Conservation (phyloP, 1,140 invertebrate species). For the Scaptodrosophila lebanonensis region DNA sequence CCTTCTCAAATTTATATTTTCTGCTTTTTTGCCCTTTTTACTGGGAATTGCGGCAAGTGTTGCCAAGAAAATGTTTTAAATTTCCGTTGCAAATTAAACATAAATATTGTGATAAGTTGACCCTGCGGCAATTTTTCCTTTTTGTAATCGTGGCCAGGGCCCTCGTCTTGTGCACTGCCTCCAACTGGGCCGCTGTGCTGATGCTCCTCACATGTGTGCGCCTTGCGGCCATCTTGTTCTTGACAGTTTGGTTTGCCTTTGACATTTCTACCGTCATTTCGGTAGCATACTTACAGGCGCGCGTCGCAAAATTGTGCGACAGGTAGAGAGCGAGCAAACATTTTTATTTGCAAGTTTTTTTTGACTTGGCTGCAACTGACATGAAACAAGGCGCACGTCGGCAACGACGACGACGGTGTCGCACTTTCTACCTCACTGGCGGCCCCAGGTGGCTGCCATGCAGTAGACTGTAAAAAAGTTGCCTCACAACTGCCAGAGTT, state of each 20-base stretch:
- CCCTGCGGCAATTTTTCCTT: too few relatives aligned
- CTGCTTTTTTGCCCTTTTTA: conserved; percentile 1
- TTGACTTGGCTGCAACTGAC: conserved; percentile 33
- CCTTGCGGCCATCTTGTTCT: conserved; percentile 14
- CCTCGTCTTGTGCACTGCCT: too few relatives aligned
- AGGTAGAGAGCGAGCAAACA: conserved; percentile 14
- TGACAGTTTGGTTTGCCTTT: conserved; percentile 18
- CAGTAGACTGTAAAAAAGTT: too few relatives aligned
- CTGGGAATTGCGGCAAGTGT: conserved; percentile 39
- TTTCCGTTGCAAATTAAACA: conserved; percentile 57
- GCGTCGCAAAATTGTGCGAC: background rate
- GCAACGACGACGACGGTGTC: conserved; percentile 23
- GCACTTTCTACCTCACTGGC: too few relatives aligned
- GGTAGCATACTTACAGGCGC: conserved; percentile 20
- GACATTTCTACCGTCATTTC: conserved; percentile 41
- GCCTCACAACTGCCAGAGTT: conserved; percentile 29
- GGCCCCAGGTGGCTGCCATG: too few relatives aligned
- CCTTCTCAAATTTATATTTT: conserved; percentile 4
- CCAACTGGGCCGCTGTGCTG: too few relatives aligned
- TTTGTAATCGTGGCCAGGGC: too few relatives aligned
- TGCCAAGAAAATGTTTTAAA: conserved; percentile 46
- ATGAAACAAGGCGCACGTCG: conserved; percentile 43
- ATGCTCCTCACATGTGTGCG: conserved; percentile 18
- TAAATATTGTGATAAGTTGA: conserved; percentile 45
- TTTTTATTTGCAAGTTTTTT: conserved; percentile 16